Conservation (phyloP, 35 echinoderm and acorn worm species). For the Ptychodera flava region DNA sequence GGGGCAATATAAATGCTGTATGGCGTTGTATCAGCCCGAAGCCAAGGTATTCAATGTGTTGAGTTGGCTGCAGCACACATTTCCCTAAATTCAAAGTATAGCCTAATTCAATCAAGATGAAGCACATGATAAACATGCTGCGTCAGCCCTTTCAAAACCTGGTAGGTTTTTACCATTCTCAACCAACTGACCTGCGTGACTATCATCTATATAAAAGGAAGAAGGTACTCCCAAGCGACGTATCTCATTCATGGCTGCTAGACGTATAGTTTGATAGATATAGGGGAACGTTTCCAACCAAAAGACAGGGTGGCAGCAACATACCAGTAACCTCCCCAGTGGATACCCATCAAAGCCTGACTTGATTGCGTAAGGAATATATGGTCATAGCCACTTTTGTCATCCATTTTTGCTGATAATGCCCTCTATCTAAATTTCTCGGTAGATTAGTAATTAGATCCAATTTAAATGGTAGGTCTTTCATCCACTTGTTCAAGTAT, state of each 20-base stretch:
- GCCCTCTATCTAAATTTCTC: neutral
- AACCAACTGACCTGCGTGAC: neutral
- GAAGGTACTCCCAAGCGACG: neutral
- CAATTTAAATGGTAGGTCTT: neutral
- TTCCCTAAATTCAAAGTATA: neutral
- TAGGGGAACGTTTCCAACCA: neutral
- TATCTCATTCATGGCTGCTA: neutral
- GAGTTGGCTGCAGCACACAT: neutral
- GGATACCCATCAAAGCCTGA: neutral
- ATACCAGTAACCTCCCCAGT: neutral
- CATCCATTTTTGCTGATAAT: neutral
- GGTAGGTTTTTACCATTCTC: neutral
- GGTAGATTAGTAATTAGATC: neutral
- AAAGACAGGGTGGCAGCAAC: neutral
- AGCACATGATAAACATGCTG: neutral
- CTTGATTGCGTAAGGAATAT: neutral
- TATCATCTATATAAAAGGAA: neutral
- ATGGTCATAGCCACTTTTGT: neutral
- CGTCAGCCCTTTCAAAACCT: neutral
- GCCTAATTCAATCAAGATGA: neutral
- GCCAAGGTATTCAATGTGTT: neutral
- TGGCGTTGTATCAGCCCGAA: neutral
- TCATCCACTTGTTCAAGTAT: neutral
- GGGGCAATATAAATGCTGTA: neutral
- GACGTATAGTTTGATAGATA: neutral